Base-by-base conservation (phyloP, 1,140 invertebrate genomes). In the Drosophila tropicalis region DNA sequence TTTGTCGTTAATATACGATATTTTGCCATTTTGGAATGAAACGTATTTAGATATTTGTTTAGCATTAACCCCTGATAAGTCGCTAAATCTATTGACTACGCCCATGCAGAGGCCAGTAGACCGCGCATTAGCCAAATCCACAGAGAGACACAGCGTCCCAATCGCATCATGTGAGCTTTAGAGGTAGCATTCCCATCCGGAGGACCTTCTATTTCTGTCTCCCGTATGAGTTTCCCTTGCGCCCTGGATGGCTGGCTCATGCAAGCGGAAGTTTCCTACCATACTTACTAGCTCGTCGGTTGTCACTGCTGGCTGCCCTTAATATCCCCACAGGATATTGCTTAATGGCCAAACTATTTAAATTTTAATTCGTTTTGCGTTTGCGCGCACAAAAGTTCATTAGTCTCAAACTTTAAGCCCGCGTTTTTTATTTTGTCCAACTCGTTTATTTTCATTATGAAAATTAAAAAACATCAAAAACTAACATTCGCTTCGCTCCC, bases 341-440 rank as follows among this genome's bases (percentile, higher is more conserved):
- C 80, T 72, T 84, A 89, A 89, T 89, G 77, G 84, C 67, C 72
- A 77, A 81, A 76, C 73, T 71, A 81, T 89, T 89, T 89, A 84
- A 84, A 89, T 84, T 85, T 85, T 81, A 71, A 83, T 84, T 76
- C 55, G 65, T 13, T 70, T 76, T 47, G 67, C 68, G 41, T 63
- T 58, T 51, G 17, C 44, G 66, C 65, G 51, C 19, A 39, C 22
- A 73, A 55, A 64, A 51, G 72, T 76, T 75, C 74, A 76, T 70
- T 76, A 67, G 51, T 34, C 40, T 64, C 47, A 64, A 71, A 71
- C 67, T 56, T 47, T 29, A 60, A 51, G 39, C 62, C 55, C 15
- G 25, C 25, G 25, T 29, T 56, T 47, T 13, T 22, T 22, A 22
- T 22, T 32, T 41, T 25, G 22, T 10, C 12, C 36, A 10, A 39